These are phyloP conservation scores for Alouatta palliata DNA, from an alignment of 2,113 vertebrate species.

Conservation along the genomic window DNA sequence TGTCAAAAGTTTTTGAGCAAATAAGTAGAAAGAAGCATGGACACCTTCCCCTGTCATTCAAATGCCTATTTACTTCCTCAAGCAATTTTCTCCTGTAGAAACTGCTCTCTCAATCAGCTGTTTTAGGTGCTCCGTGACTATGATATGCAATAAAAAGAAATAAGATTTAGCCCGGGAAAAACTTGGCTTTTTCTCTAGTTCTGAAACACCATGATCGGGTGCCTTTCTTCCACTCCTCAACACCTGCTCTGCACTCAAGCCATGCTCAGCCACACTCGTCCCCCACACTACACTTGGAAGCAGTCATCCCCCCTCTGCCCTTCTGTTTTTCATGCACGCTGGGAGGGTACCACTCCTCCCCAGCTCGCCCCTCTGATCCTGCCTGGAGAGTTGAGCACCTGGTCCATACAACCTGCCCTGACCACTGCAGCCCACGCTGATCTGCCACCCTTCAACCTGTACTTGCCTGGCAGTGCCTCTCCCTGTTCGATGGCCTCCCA, in stretches of 20 bases:
- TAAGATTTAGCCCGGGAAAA: background rate
- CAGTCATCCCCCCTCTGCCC: background rate
- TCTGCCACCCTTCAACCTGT: background rate
- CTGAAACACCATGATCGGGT: background rate
- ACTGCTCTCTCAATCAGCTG: background rate
- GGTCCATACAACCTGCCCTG: background rate
- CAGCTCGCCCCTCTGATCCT: background rate
- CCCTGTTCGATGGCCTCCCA: too few relatives aligned
- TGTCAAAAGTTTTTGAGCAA: background rate
- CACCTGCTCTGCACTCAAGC: background rate
- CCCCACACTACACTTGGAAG: rapidly evolving
- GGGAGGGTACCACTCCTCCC: background rate
- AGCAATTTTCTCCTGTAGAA: background rate
- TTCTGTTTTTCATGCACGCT: background rate
- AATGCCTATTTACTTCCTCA: background rate
- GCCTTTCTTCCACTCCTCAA: background rate
- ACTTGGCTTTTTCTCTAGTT: background rate
- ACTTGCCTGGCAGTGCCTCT: background rate
- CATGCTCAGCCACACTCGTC: background rate
- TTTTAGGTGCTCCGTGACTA: background rate
- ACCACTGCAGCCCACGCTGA: background rate
- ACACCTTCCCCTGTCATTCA: background rate
- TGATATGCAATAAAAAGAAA: background rate
- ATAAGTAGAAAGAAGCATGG: background rate
- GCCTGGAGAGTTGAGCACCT: background rate